phyloP scores from a whole-genome alignment of 2,797 vertebrate species.

The Semaprochilodus insignis region DNA sequence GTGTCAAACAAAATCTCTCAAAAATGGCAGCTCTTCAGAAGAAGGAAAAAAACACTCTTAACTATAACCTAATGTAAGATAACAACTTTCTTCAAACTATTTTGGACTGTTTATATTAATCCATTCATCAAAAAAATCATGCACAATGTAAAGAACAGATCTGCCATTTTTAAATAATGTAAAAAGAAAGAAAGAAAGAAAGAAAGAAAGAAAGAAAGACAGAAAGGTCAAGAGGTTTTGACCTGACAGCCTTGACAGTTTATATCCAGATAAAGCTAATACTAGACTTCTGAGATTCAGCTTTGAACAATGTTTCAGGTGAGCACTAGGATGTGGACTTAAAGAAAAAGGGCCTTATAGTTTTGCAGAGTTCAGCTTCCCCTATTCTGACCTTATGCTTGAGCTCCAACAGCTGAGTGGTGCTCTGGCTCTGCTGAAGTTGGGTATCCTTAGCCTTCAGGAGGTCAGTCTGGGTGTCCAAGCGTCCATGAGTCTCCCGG shows the following conservation, averaged over 20 bases:
- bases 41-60: too few relatives aligned
- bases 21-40: too few relatives aligned
- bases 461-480: slow-evolving; percentile 68
- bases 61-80: too few relatives aligned
- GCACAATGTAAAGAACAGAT: too few relatives aligned
- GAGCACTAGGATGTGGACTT: neutral
- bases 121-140: too few relatives aligned
- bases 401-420: slow-evolving; percentile 68
- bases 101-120: too few relatives aligned
- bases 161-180: neutral
- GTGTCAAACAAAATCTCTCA: too few relatives aligned
- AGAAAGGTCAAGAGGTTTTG: too few relatives aligned
- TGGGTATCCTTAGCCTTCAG: slow-evolving; percentile 66
- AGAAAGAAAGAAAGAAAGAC: neutral
- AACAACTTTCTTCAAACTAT: too few relatives aligned
- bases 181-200: neutral
- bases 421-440: slow-evolving; percentile 62
- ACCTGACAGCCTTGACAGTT: neutral
- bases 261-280: neutral
- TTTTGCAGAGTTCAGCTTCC: neutral
- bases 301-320: neutral
- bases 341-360: neutral
- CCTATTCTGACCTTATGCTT: slow-evolving; percentile 73
- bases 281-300: neutral
- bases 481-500: slow-evolving; percentile 56